Percentiles rank a stretch among this genome's conserved stretches.
Conservation (phyloP, 2,888 invertebrate genomes). For the Corythucha ciliata region DNA sequence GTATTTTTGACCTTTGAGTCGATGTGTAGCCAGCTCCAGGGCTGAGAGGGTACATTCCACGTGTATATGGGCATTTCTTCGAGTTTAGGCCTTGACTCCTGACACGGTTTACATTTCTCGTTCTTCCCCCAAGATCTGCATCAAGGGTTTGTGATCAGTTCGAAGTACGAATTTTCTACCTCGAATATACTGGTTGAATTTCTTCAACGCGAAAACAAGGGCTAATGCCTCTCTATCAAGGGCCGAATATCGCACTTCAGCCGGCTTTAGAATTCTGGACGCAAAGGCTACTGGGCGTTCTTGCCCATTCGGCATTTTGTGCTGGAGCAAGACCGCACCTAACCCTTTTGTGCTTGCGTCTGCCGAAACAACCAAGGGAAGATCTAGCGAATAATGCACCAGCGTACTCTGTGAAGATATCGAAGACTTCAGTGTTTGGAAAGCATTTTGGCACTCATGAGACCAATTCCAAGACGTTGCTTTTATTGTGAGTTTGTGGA, state of each 20-base stretch:
- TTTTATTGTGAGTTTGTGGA: constrained; percentile 19
- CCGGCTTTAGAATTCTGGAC: constrained; percentile 1
- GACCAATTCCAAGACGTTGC: constrained; percentile 20
- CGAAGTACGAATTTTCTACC: not conserved
- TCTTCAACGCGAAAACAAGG: constrained; percentile 14
- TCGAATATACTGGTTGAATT: not conserved
- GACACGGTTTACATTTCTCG: too few relatives aligned
- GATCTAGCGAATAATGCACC: constrained; percentile 8
- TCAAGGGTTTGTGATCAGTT: not conserved
- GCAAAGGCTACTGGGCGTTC: constrained; percentile 20
- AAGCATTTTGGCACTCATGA: constrained; percentile 4
- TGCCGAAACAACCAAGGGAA: constrained; percentile 12
- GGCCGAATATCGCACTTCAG: constrained; percentile 15
- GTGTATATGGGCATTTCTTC: too few relatives aligned
- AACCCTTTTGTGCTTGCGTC: constrained; percentile 21
- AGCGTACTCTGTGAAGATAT: constrained; percentile 1
- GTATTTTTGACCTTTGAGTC: too few relatives aligned
- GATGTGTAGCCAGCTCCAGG: too few relatives aligned
- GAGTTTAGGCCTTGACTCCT: too few relatives aligned
- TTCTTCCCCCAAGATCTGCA: constrained; percentile 6
- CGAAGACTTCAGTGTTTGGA: constrained; percentile 18
- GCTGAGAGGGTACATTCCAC: too few relatives aligned
- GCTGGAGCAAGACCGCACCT: constrained; percentile 21
- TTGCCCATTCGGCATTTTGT: constrained; percentile 12
- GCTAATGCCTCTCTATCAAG: constrained; percentile 20